phyloP scores from a whole-genome alignment of 35 echinoderm and acorn worm species.

The Lytechinus variegatus region DNA sequence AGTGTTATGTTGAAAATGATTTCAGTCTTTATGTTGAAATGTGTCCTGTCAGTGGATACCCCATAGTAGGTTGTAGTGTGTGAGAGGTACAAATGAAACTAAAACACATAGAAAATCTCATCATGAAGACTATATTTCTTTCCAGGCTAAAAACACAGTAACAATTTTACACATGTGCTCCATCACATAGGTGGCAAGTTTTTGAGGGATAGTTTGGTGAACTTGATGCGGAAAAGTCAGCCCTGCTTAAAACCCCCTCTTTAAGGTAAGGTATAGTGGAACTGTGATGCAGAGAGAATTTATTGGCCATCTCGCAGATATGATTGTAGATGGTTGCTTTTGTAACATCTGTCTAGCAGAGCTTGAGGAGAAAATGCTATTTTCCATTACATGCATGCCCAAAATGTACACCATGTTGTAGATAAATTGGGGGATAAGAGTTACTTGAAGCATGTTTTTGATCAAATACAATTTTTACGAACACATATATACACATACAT shows the following conservation, averaged over 20 bases:
- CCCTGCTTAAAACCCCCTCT: constrained; percentile 39
- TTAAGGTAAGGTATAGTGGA: constrained; percentile 45
- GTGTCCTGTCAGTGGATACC: neutral
- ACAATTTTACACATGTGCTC: constrained; percentile 54
- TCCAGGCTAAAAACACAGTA: constrained; percentile 30
- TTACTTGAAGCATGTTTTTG: neutral
- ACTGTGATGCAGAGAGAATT: constrained; percentile 28
- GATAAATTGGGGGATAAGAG: neutral
- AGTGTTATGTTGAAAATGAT: neutral
- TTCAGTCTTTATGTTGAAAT: neutral
- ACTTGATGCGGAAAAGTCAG: constrained; percentile 52
- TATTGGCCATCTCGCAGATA: neutral
- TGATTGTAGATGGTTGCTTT: constrained; percentile 11
- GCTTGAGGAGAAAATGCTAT: neutral
- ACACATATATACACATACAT: neutral
- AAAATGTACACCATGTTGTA: neutral
- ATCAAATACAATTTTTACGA: neutral
- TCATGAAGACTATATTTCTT: constrained; percentile 14
- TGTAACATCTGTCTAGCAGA: neutral
- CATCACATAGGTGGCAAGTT: constrained; percentile 55
- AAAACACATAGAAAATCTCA: neutral
- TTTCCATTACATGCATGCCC: neutral
- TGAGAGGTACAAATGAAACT: neutral
- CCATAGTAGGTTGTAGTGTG: neutral
- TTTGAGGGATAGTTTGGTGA: constrained; percentile 54